Evolutionary conservation across 2,888 invertebrate species (phyloP).

Genomic region (Lymantria monacha): DNA sequence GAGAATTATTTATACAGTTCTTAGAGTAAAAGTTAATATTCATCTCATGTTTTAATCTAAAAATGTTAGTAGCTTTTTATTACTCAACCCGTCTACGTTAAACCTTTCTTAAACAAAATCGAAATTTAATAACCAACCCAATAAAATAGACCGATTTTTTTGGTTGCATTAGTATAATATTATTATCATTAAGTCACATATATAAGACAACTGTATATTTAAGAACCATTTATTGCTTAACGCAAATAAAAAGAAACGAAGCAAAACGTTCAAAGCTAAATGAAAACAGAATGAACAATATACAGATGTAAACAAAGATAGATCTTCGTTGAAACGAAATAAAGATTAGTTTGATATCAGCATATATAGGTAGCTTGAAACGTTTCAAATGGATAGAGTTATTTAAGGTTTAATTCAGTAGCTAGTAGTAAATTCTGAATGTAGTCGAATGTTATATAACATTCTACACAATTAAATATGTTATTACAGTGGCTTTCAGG

Average conservation of each 20-base stretch:
- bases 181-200: slow-evolving; percentile 54
- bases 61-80: no score
- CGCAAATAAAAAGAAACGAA: slow-evolving; percentile 68
- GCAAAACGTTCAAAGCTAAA: slow-evolving; percentile 42
- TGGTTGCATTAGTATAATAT: slow-evolving; percentile 59
- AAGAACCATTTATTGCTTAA: slow-evolving; percentile 71
- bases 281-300: slow-evolving; percentile 36
- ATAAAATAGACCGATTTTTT: slow-evolving; percentile 55
- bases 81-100: no score
- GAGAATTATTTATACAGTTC: no score
- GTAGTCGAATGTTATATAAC: slow-evolving; percentile 52
- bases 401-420: slow-evolving; percentile 67
- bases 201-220: slow-evolving; percentile 59
- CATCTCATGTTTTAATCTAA: no score
- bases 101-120: slow-evolving; percentile 28
- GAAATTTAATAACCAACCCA: slow-evolving; percentile 49
- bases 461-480: slow-evolving; percentile 54
- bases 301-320: slow-evolving; percentile 18
- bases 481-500: slow-evolving; percentile 41
- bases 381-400: slow-evolving; percentile 35
- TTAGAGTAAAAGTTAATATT: no score
- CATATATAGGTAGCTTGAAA: slow-evolving; percentile 19
- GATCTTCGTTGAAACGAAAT: slow-evolving; percentile 14
- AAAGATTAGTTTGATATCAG: slow-evolving; percentile 35
- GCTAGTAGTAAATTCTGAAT: slow-evolving; percentile 64